phyloP scores from a whole-genome alignment of 2,888 invertebrate genomes.

The Rhogogaster chlorosoma region DNA sequence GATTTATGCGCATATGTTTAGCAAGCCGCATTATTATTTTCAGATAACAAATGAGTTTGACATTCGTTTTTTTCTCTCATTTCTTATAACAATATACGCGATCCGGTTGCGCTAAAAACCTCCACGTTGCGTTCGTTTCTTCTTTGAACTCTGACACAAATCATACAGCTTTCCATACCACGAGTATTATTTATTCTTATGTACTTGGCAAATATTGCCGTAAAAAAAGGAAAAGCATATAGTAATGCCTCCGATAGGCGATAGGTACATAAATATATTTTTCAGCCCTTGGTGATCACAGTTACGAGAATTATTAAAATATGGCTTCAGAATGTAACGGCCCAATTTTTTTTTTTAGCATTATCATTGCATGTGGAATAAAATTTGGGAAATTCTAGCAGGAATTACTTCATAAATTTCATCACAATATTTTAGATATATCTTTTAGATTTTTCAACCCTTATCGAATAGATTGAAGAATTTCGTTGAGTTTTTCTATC shows the following conservation, averaged over 20 bases:
- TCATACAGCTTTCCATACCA: not conserved
- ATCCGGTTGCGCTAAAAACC: not conserved
- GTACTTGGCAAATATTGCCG: not conserved
- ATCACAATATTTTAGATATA: not conserved
- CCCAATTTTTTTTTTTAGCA: not conserved
- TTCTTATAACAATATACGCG: slow-evolving; percentile 30
- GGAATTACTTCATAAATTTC: not conserved
- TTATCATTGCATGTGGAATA: not conserved
- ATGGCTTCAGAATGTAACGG: not conserved
- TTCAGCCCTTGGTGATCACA: not conserved
- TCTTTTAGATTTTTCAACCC: not conserved
- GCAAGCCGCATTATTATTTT: slow-evolving; percentile 71
- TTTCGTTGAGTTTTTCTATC: not conserved
- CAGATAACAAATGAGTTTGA: slow-evolving; percentile 29
- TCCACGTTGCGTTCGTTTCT: not conserved
- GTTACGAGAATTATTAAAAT: not conserved
- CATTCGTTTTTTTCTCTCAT: not conserved
- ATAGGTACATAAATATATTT: not conserved
- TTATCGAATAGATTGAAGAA: not conserved
- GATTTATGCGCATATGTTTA: slow-evolving; percentile 78
- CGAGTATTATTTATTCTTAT: not conserved
- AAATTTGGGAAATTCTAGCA: not conserved
- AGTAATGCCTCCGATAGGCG: not conserved
- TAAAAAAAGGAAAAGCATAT: too few relatives aligned
- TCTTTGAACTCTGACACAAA: not conserved